Percentiles rank a stretch among this genome's conserved stretches.
phyloP scores from a whole-genome alignment of 2,888 invertebrate species.

The Tenthredo mesomela region DNA sequence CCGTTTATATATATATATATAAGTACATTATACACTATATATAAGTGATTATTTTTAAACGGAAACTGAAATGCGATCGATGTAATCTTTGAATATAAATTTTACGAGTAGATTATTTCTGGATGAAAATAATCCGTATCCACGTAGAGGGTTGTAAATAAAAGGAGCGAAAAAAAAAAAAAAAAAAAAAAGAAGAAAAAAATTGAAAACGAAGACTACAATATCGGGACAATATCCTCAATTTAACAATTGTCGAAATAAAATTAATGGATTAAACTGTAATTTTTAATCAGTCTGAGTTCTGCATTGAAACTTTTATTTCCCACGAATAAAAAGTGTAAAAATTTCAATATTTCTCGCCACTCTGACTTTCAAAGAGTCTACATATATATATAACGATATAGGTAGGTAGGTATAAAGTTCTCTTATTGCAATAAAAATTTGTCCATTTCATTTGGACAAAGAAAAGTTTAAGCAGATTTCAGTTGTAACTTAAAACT shows the following conservation, averaged over 20 bases:
- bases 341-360: background rate
- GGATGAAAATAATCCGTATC: background rate
- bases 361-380: background rate
- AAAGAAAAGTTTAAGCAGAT: background rate
- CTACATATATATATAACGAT: background rate
- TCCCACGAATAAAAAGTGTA: background rate
- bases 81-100: slow-evolving; percentile 15
- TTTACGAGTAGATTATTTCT: background rate
- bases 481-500: background rate
- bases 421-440: background rate
- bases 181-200: background rate
- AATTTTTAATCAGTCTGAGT: background rate
- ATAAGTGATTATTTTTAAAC: background rate
- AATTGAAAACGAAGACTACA: background rate
- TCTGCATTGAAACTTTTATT: background rate
- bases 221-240: background rate
- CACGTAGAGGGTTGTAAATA: background rate
- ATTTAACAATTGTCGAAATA: background rate
- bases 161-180: background rate
- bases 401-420: background rate
- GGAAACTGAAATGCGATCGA: slow-evolving; percentile 23
- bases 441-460: background rate
- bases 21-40: background rate
- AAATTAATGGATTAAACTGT: background rate
- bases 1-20: background rate